Evolutionary conservation across 2,888 invertebrate species (phyloP).

Genomic region (Torymus tubicola): DNA sequence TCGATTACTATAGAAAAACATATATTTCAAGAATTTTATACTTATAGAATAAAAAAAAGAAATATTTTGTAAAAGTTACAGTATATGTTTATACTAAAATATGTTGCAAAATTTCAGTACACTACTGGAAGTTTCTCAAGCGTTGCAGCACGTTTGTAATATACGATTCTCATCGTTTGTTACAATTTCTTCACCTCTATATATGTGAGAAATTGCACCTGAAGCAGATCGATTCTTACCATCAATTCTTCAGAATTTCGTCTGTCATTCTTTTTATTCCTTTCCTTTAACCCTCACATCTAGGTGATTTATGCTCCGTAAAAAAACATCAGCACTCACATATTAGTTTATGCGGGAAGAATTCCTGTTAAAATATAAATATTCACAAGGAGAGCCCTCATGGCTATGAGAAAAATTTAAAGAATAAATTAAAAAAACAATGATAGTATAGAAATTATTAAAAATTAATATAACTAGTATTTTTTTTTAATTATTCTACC

Average conservation of each 20-base stretch:
- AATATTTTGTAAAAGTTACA: no score
- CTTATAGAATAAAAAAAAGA: no score
- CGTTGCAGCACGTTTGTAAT: conserved; percentile 1
- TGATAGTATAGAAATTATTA: background rate
- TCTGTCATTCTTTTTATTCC: conserved; percentile 39
- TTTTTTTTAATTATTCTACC: background rate
- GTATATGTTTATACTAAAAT: conserved; percentile 8
- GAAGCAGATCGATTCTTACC: conserved; percentile 40
- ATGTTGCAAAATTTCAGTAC: background rate
- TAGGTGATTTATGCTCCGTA: conserved; percentile 25
- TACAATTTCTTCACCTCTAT: conserved; percentile 15
- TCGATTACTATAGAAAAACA: no score
- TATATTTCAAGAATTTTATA: no score
- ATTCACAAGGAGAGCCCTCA: background rate
- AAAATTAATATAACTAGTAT: background rate
- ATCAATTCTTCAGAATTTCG: conserved; percentile 42
- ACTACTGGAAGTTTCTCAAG: background rate
- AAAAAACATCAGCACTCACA: conserved; percentile 7
- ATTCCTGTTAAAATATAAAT: conserved; percentile 7
- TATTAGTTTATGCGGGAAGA: background rate
- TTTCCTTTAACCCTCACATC: conserved; percentile 1
- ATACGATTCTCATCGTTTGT: conserved; percentile 22
- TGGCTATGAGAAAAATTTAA: background rate
- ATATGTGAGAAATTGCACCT: conserved; percentile 29
- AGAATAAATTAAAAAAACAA: no score